Percentiles rank a stretch among this genome's conserved stretches.
Conservation (phyloP, 1,140 invertebrate genomes). For the Cotesia typhae region DNA sequence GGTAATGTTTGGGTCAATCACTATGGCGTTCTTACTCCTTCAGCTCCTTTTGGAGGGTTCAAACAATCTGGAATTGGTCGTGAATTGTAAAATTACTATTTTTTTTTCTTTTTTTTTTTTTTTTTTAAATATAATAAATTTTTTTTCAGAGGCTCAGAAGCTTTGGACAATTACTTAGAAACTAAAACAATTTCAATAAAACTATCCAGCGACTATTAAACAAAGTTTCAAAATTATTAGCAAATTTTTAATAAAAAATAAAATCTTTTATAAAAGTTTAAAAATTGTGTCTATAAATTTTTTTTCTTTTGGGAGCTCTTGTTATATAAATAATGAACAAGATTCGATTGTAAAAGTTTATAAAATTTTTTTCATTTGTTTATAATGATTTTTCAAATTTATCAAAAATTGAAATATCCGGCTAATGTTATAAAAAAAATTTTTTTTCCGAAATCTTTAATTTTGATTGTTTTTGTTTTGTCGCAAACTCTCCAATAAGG, state of each 20-base stretch:
- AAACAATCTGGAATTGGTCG: slow-evolving; percentile 81
- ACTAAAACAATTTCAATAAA: slow-evolving; percentile 76
- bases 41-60: slow-evolving; percentile 83
- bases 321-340: too few relatives aligned
- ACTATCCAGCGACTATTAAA: not conserved
- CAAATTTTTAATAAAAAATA: not conserved
- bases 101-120: not conserved
- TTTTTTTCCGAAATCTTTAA: too few relatives aligned
- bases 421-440: too few relatives aligned
- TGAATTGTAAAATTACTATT: slow-evolving; percentile 71
- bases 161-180: slow-evolving; percentile 76
- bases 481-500: too few relatives aligned
- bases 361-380: too few relatives aligned
- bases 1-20: slow-evolving; percentile 81
- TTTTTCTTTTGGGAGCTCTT: too few relatives aligned
- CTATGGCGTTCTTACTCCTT: slow-evolving; percentile 72
- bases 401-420: too few relatives aligned
- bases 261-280: too few relatives aligned
- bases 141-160: slow-evolving; percentile 74
- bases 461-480: too few relatives aligned
- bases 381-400: too few relatives aligned
- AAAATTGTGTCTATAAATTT: too few relatives aligned
- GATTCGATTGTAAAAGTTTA: too few relatives aligned
- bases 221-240: not conserved
- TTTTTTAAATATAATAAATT: slow-evolving; percentile 18